Conservation (phyloP, 1,140 invertebrate genomes). For the honey bee (Apis mellifera) region DNA sequence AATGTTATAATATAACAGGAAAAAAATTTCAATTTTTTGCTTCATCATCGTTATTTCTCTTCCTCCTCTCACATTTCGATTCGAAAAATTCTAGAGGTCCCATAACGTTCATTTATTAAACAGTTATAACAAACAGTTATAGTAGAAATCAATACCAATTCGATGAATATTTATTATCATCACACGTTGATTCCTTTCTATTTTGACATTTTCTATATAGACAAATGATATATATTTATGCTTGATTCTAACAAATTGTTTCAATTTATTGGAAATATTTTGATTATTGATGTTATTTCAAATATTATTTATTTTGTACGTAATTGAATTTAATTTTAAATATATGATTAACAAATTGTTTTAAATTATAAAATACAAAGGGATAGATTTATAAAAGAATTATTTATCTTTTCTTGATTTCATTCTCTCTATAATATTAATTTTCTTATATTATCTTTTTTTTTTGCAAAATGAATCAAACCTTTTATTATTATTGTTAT, state of each 20-base stretch:
- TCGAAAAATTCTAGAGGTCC: background rate
- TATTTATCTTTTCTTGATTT: background rate
- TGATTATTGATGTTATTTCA: too few relatives aligned
- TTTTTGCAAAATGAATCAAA: background rate
- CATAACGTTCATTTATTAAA: too few relatives aligned
- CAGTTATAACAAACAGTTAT: background rate
- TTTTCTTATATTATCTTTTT: background rate
- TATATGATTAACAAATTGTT: background rate
- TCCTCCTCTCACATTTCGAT: background rate
- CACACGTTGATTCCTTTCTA: background rate
- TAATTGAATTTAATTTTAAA: background rate
- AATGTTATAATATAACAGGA: background rate
- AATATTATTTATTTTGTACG: background rate
- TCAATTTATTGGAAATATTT: too few relatives aligned
- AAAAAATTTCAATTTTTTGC: background rate
- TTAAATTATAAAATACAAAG: too few relatives aligned
- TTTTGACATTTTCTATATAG: background rate
- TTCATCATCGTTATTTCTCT: background rate
- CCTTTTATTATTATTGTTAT: background rate
- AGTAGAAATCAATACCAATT: background rate
- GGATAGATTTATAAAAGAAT: background rate
- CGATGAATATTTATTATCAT: background rate
- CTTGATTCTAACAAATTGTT: background rate
- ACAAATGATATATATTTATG: background rate
- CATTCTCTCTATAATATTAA: background rate